phyloP scores from a whole-genome alignment of 2,113 vertebrate genomes.

The Jacana jacana region DNA sequence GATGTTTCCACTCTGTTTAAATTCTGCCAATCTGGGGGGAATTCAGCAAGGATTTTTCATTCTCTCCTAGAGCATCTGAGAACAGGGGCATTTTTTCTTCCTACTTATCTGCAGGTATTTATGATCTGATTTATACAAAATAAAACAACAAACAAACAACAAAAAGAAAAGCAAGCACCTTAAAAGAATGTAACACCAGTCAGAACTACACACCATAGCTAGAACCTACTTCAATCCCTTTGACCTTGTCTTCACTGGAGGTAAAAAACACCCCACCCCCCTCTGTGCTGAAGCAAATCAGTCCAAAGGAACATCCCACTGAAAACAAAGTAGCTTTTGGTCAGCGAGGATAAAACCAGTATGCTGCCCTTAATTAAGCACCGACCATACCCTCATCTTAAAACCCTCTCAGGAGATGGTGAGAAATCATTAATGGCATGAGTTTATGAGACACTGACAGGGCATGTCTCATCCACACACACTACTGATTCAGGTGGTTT shows the following conservation, averaged over 20 bases:
- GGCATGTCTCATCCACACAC: not conserved
- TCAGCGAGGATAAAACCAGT: not conserved
- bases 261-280: rapidly evolving
- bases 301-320: not conserved
- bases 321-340: not conserved
- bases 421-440: not conserved
- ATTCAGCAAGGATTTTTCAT: not conserved
- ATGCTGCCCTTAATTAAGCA: not conserved
- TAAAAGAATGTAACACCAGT: not conserved
- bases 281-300: not conserved
- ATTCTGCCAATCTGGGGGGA: not conserved
- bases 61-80: not conserved
- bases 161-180: not conserved
- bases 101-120: not conserved
- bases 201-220: not conserved
- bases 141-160: not conserved
- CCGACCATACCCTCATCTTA: not conserved
- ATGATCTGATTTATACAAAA: not conserved
- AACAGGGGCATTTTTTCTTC: not conserved
- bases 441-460: rapidly evolving
- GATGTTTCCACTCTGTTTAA: not conserved
- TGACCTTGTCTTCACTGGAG: not conserved
- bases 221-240: not conserved
- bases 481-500: not conserved
- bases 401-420: not conserved